These are phyloP conservation scores for Plectropomus leopardus DNA, from an alignment of 2,113 vertebrate genomes.

Conservation along the genomic window DNA sequence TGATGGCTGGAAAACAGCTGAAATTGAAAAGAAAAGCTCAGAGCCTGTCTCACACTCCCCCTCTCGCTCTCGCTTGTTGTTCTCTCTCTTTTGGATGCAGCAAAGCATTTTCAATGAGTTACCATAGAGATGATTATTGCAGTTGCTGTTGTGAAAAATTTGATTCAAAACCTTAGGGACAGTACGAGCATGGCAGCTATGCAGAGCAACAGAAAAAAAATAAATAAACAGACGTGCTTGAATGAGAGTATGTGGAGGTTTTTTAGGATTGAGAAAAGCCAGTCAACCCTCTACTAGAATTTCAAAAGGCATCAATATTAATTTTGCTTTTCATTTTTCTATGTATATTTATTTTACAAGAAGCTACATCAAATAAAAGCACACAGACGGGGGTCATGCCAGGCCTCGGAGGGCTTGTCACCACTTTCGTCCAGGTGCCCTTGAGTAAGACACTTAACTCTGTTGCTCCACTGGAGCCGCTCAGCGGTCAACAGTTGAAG, in stretches of 20 bases:
- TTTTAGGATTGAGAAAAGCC: constrained; percentile 25
- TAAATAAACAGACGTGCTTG: constrained; percentile 36
- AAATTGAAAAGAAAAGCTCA: constrained; percentile 68
- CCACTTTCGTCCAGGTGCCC: constrained; percentile 54
- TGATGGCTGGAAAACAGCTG: constrained; percentile 65
- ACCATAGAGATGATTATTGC: constrained; percentile 72
- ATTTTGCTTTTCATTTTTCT: constrained; percentile 32
- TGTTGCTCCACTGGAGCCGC: constrained; percentile 41
- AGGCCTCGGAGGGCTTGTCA: constrained; percentile 39
- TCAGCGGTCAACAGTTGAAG: constrained; percentile 55
- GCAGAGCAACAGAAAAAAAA: constrained; percentile 36
- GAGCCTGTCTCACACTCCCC: neutral
- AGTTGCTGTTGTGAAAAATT: constrained; percentile 55
- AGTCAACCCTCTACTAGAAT: constrained; percentile 11
- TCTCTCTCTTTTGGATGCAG: constrained; percentile 52
- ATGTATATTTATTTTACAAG: constrained; percentile 39
- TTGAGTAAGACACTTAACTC: constrained; percentile 65
- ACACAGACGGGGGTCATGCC: constrained; percentile 21
- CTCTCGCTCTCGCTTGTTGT: constrained; percentile 38
- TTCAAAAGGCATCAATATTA: constrained; percentile 31
- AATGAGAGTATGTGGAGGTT: constrained; percentile 17
- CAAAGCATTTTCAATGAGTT: constrained; percentile 62
- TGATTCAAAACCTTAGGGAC: constrained; percentile 55
- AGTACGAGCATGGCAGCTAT: constrained; percentile 47
- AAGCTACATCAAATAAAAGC: constrained; percentile 27